These are phyloP conservation scores for Ursus arctos DNA, from an alignment of 2,113 vertebrate species.

Conservation along the genomic window DNA sequence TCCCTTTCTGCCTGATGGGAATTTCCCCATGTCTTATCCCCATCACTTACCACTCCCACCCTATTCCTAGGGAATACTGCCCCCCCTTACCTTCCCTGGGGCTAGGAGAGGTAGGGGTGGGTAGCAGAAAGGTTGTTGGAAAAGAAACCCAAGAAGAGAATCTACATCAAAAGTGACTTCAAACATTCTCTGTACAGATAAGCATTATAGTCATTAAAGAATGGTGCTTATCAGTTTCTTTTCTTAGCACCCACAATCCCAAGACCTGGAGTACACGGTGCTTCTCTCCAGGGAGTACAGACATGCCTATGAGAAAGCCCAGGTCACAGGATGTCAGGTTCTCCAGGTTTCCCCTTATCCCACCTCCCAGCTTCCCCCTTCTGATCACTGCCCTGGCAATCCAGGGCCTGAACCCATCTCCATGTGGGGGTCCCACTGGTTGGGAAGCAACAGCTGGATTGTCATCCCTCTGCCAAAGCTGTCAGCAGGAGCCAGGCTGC, in stretches of 20 bases:
- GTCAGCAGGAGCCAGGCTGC: not conserved
- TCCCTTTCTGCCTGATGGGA: not conserved
- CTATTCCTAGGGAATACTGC: not conserved
- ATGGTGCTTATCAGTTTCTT: not conserved
- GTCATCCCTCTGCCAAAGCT: not conserved
- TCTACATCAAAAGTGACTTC: not conserved
- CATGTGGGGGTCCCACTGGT: not conserved
- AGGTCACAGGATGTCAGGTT: not conserved
- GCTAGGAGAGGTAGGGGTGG: rapidly evolving
- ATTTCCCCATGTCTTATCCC: not conserved
- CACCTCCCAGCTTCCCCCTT: not conserved
- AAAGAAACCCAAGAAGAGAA: not conserved
- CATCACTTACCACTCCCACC: not conserved
- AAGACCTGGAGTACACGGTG: not conserved
- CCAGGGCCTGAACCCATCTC: not conserved
- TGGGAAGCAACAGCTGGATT: not conserved
- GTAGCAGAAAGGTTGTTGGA: not conserved
- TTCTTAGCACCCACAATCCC: not conserved
- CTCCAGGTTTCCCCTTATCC: not conserved
- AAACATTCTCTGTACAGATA: not conserved
- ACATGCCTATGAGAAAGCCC: not conserved
- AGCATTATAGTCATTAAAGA: not conserved
- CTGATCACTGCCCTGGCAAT: not conserved
- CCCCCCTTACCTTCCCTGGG: not conserved
- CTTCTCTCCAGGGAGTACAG: not conserved